Evolutionary conservation across 2,797 vertebrate species (phyloP).

Genomic region (Novumbra hubbsi): DNA sequence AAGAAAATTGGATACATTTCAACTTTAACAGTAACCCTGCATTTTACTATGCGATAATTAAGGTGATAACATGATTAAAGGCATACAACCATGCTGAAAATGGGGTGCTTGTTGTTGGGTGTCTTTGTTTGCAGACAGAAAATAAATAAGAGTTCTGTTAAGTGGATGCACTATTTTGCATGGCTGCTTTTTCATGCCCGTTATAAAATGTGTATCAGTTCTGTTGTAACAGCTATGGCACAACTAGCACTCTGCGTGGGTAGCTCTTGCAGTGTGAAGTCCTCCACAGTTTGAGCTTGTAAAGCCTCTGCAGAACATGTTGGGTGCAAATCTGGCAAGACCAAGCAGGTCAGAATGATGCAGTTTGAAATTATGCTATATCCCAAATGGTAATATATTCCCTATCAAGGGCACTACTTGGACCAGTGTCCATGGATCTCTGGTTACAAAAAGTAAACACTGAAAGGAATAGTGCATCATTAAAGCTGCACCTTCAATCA

Average conservation of each 20-base stretch:
- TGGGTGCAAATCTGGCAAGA: constrained; percentile 5
- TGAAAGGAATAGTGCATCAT: too few relatives aligned
- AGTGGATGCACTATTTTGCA: not conserved
- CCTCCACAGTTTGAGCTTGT: not conserved
- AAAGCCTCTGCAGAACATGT: constrained; percentile 1
- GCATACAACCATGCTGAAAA: constrained; percentile 3
- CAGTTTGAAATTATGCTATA: not conserved
- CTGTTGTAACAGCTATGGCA: not conserved
- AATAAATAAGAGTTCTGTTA: not conserved
- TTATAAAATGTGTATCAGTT: constrained; percentile 3
- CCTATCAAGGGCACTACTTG: not conserved
- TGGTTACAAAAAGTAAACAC: too few relatives aligned
- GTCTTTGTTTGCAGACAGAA: not conserved
- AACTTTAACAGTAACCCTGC: not conserved
- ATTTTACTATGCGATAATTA: not conserved
- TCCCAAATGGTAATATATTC: not conserved
- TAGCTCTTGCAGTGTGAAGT: not conserved
- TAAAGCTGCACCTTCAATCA: too few relatives aligned
- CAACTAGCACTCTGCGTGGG: not conserved
- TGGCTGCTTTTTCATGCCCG: not conserved
- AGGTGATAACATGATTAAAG: not conserved
- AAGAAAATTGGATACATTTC: too few relatives aligned
- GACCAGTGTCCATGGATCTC: not conserved
- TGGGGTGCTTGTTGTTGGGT: not conserved
- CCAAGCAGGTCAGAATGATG: not conserved